phyloP scores from a whole-genome alignment of 30 jellyfish, hydroid and myxozoan genomes.

The Chrysaora quinquecirrha region DNA sequence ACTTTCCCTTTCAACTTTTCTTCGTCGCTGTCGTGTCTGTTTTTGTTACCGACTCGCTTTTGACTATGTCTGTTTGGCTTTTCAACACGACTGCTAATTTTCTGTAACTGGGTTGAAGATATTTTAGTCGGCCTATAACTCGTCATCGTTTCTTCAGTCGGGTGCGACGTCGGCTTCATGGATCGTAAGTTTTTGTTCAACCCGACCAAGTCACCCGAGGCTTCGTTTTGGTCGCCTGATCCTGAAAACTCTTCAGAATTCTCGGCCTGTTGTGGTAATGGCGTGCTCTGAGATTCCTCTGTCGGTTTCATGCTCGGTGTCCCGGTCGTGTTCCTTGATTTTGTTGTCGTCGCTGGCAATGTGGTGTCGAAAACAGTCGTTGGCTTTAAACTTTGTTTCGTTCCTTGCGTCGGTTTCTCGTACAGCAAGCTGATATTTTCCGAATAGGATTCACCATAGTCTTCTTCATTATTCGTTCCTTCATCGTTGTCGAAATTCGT shows the following conservation, averaged over 20 bases:
- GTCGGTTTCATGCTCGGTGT: conserved; percentile 61
- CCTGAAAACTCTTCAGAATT: conserved; percentile 60
- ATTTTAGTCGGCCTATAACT: not conserved
- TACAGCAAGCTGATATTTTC: not conserved
- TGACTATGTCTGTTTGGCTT: not conserved
- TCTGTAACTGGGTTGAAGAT: not conserved
- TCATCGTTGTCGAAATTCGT: not conserved
- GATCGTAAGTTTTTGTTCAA: not conserved
- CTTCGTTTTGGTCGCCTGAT: conserved; percentile 36
- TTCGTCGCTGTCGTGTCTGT: not conserved
- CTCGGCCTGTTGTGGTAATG: conserved; percentile 14
- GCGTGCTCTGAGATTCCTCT: conserved; percentile 59
- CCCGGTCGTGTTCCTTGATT: not conserved
- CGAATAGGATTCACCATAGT: not conserved
- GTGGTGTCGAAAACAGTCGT: conserved; percentile 46
- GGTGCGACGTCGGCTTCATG: not conserved
- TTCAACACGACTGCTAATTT: not conserved
- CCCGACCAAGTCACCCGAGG: not conserved
- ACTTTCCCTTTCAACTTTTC: not conserved
- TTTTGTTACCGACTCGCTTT: not conserved
- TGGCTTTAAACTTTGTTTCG: conserved; percentile 37
- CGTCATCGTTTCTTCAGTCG: not conserved
- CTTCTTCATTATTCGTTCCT: not conserved
- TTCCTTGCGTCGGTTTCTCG: conserved; percentile 14
- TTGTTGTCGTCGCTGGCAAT: conserved; percentile 17